Conservation (phyloP, 2,797 vertebrate species). For the Nannoperca australis region DNA sequence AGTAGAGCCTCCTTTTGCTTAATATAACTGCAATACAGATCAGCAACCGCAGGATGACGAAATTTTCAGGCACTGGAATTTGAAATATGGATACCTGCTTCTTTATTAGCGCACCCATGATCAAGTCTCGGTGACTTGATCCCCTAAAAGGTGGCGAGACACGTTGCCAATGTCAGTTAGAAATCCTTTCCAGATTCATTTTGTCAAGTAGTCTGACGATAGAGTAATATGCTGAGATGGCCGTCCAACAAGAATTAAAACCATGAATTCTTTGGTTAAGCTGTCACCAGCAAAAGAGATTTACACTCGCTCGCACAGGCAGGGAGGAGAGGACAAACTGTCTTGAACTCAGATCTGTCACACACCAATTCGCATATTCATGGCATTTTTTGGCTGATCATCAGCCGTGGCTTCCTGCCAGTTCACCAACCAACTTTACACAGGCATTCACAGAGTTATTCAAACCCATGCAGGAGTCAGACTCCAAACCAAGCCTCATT, state of each 20-base stretch:
- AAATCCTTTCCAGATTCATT: conserved; percentile 46
- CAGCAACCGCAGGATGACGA: conserved; percentile 33
- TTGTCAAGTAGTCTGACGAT: conserved; percentile 37
- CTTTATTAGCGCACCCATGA: not conserved
- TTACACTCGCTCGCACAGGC: conserved; percentile 45
- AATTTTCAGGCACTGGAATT: conserved; percentile 16
- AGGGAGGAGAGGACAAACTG: conserved; percentile 48
- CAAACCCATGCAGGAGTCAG: conserved; percentile 48
- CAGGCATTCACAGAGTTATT: conserved; percentile 45
- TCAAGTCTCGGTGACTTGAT: conserved; percentile 3
- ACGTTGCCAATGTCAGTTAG: conserved; percentile 7
- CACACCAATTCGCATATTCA: conserved; percentile 61
- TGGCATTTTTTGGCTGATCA: conserved; percentile 65
- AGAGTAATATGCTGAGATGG: conserved; percentile 47
- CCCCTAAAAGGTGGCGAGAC: conserved; percentile 2
- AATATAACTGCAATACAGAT: conserved; percentile 52
- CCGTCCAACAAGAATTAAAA: conserved; percentile 51
- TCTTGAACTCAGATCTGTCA: conserved; percentile 50
- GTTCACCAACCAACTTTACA: conserved; percentile 55
- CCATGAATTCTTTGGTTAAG: conserved; percentile 63
- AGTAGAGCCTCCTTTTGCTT: conserved; percentile 32
- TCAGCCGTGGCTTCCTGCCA: conserved; percentile 56
- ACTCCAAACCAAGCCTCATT: conserved; percentile 66
- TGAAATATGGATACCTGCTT: conserved; percentile 28
- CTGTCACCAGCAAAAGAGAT: conserved; percentile 56